phyloP scores from a whole-genome alignment of 1,140 invertebrate species.

The Heliconius melpomene region DNA sequence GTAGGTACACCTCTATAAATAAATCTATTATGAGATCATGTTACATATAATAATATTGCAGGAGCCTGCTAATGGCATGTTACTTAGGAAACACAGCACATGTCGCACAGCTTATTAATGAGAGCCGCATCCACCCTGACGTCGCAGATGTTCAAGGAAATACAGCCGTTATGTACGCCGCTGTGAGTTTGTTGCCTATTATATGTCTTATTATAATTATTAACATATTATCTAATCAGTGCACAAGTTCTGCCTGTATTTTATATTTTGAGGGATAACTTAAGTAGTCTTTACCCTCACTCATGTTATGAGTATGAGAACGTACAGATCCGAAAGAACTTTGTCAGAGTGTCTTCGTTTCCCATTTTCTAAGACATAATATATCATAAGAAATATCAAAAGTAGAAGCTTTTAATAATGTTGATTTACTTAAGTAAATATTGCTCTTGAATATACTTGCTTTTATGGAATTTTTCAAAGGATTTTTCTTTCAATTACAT shows the following conservation, averaged over 20 bases:
- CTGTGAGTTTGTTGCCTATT: conserved; percentile 50
- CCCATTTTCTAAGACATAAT: background rate
- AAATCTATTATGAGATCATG: background rate
- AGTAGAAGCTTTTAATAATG: background rate
- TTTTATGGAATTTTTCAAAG: background rate
- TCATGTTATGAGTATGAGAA: no score
- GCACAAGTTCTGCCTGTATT: no score
- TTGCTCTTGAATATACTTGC: background rate
- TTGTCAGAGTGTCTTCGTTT: no score
- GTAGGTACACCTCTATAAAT: background rate
- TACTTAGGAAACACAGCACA: conserved; percentile 62
- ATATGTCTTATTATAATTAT: no score
- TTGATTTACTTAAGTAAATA: background rate
- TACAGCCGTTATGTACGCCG: conserved; percentile 77
- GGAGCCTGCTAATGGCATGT: conserved; percentile 60
- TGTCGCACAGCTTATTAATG: conserved; percentile 66
- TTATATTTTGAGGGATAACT: no score
- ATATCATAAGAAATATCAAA: background rate
- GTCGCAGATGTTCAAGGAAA: conserved; percentile 78
- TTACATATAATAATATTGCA: conserved; percentile 32
- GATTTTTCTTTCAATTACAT: background rate
- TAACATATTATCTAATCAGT: no score
- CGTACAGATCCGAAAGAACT: no score
- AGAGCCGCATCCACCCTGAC: conserved; percentile 70
- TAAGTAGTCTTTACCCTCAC: no score